Base-by-base conservation (phyloP, 2,113 vertebrate genomes). In the Naja naja region DNA sequence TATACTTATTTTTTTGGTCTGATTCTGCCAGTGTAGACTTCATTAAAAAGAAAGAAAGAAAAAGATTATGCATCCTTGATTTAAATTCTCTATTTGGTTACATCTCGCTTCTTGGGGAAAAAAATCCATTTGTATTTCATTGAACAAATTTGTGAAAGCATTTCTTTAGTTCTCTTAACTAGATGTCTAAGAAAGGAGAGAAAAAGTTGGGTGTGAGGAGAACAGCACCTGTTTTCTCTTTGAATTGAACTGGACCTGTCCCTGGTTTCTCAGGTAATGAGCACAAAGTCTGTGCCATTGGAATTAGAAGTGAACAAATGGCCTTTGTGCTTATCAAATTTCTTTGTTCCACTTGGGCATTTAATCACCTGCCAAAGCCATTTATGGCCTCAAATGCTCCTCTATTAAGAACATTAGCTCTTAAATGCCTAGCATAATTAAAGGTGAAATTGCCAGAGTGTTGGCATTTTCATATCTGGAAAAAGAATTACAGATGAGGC, bases 401-500 rank as follows among this genome's bases (percentile, higher is more conserved):
- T 97, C 94, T 95, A 52, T 93, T 94, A 95, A 96, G 96, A 97
- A 94, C 94, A 96, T 90, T 91, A 96, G 94, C 94, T 96, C 94
- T 96, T 95, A 96, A 96, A 95, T 94, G 93, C 90, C 93, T 90
- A 85, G 60, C 89, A 93, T 96, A 97, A 97, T 96, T 96, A 97
- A 96, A 97, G 91, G 93, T 93, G 95, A 96, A 96, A 91, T 92
- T 7, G 43, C 85, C 91, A 88, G 93, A 23, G 93, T 16, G 87
- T 34, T 95, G 47, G 94, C 91, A 95, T 94, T 96, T 95, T 95
- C 95, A 20, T 94, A 95, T 89, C 93, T 11, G 91, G 39, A 94
- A 90, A 81, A 96, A 95, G 95, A 92, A 96, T 96, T 95, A 96
- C 96, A 96, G 95, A 97, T 94, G 97, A 97, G 93, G 94, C 93